Base-by-base conservation (phyloP, 1,140 invertebrate species). In the Galendromus occidentalis region DNA sequence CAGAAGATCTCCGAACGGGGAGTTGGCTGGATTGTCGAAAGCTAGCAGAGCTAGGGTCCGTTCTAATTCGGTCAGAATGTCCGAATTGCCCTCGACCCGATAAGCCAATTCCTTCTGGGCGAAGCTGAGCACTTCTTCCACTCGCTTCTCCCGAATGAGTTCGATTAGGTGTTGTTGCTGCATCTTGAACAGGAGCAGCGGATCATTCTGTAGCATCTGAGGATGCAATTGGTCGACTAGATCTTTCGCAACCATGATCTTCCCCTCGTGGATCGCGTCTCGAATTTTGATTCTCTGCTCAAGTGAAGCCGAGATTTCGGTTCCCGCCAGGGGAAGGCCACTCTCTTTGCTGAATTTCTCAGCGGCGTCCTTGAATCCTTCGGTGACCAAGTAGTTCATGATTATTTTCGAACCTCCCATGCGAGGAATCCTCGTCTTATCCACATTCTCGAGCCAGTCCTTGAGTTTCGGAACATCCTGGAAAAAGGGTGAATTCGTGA, bases 291-390 rank as follows among this genome's bases (percentile, higher is more conserved):
- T 96, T 70, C 94, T 80, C 71, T 96, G 87, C 73, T 96, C 91
- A 66, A 97, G 75, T 0, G 87, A 59, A 5, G 51, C 51, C 14
- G 51, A 59, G 33, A 59, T 14, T 5, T 59, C 51, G 22, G 20
- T 59, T 22, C 14, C 25, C 2, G 51, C 25, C 25, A 59, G 20
- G 14, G 51, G 83, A 0, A 95, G 81, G 9, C 91, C 91, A 12
- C 91, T 91, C 76, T 98, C 94, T 71, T 87, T 81, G 75, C 92
- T 85, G 76, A 98, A 97, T 75, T 93, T 96, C 72, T 97, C 87
- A 0, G 93, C 93, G 28, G 93, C 93, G 77, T 97, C 93, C 76
- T 98, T 96, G 71, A 95, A 96, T 7, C 92, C 91, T 75, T 96
- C 92, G 93, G 74, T 5, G 1, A 96, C 90, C 69, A 98, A 80